These are phyloP conservation scores for Rhadina sibilatrix DNA, from an alignment of 2,113 vertebrate species.

Conservation along the genomic window DNA sequence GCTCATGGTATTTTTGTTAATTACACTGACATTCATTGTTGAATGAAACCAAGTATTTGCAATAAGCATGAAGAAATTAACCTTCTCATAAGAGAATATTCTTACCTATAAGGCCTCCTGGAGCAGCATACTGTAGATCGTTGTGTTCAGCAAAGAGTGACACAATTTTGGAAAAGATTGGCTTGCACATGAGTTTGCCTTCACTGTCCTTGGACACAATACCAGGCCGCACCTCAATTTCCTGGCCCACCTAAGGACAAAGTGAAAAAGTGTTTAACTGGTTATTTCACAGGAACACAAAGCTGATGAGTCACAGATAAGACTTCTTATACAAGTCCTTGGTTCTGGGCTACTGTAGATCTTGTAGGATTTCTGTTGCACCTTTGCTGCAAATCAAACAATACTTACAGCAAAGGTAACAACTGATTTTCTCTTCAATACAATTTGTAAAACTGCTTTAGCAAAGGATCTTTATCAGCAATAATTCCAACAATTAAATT, in stretches of 20 bases:
- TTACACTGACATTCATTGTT: not conserved
- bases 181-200: slow-evolving; percentile 99
- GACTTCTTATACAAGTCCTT: not conserved
- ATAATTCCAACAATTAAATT: not conserved
- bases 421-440: not conserved
- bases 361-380: not conserved
- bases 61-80: not conserved
- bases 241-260: slow-evolving; percentile 89
- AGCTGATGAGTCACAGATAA: not conserved
- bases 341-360: not conserved
- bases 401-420: not conserved
- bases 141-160: slow-evolving; percentile 98
- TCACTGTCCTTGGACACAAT: slow-evolving; percentile 99
- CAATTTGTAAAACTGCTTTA: not conserved
- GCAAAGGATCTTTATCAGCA: not conserved
- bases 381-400: not conserved
- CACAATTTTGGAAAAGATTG: slow-evolving; percentile 99
- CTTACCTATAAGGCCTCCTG: slow-evolving; percentile 95
- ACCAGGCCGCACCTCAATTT: slow-evolving; percentile 95
- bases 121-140: slow-evolving; percentile 95
- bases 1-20: not conserved
- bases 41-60: not conserved
- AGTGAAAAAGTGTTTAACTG: not conserved
- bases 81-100: not conserved
- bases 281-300: not conserved